A percentile compares a stretch with the other conserved stretches of the same genome.
phyloP scores from a whole-genome alignment of 2,888 invertebrate species.

The Fissipunctia ypsillon region DNA sequence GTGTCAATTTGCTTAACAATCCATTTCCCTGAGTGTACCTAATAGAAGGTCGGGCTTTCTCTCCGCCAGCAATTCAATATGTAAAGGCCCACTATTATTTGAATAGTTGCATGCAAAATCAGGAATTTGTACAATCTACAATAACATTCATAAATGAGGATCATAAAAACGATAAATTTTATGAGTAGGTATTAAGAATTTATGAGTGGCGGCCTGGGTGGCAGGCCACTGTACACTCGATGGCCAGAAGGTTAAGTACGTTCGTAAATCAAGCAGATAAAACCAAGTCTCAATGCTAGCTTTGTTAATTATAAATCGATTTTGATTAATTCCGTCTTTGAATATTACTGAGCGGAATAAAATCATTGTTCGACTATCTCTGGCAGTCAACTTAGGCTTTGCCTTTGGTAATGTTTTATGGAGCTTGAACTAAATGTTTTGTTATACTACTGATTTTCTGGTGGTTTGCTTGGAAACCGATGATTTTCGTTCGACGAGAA shows the following conservation, averaged over 20 bases:
- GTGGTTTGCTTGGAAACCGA: not conserved
- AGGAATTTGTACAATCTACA: conserved; percentile 41
- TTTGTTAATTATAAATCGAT: conserved; percentile 63
- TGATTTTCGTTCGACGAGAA: not conserved
- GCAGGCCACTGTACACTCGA: conserved; percentile 18
- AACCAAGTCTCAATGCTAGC: conserved; percentile 54
- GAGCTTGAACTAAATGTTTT: not conserved
- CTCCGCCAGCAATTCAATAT: not conserved
- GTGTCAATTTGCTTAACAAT: not conserved
- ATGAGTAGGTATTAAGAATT: conserved; percentile 46
- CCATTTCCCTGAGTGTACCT: not conserved
- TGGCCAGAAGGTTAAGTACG: conserved; percentile 50
- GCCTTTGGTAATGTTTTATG: too few species aligned
- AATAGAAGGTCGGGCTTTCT: conserved; percentile 8
- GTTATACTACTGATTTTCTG: not conserved
- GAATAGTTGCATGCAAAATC: conserved; percentile 20
- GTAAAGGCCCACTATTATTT: not conserved
- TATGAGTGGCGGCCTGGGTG: conserved; percentile 48
- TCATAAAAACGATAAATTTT: conserved; percentile 56
- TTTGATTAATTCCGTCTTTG: conserved; percentile 51
- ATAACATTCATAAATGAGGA: conserved; percentile 41
- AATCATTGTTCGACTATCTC: conserved; percentile 35
- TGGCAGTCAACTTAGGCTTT: conserved; percentile 22
- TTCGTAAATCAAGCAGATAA: conserved; percentile 57
- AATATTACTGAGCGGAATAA: conserved; percentile 32